These are phyloP conservation scores for Urocyon cinereoargenteus DNA, from an alignment of 2,797 vertebrate species.

Conservation along the genomic window DNA sequence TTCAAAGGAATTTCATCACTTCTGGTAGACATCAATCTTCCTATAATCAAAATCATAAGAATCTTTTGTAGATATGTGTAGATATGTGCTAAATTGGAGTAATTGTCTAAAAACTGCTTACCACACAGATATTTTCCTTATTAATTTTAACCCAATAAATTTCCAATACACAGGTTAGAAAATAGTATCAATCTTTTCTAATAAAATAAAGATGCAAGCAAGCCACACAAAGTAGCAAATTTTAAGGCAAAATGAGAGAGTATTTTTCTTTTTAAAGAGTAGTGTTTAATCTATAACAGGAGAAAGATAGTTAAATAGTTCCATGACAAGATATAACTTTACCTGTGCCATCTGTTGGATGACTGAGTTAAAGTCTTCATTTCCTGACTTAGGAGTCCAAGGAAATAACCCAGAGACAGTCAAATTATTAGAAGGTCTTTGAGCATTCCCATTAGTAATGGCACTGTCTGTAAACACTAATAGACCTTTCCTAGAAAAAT, in stretches of 20 bases:
- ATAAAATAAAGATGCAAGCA: slow-evolving; percentile 41
- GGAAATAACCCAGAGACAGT: slow-evolving; percentile 81
- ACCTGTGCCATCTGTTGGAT: slow-evolving; percentile 94
- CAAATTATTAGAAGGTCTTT: slow-evolving; percentile 76
- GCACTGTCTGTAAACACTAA: slow-evolving; percentile 92
- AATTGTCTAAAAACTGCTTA: background rate
- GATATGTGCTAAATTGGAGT: background rate
- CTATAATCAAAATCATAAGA: slow-evolving; percentile 13
- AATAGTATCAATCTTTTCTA: background rate
- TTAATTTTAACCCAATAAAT: background rate
- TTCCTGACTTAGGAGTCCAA: slow-evolving; percentile 84
- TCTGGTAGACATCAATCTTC: background rate
- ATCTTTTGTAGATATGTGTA: background rate
- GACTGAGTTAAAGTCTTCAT: slow-evolving; percentile 91
- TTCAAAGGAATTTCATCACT: background rate
- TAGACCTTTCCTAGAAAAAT: slow-evolving; percentile 95
- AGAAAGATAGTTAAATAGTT: slow-evolving; percentile 33
- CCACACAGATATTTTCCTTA: background rate
- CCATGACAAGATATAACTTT: slow-evolving; percentile 38
- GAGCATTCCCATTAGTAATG: slow-evolving; percentile 78
- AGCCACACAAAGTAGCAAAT: slow-evolving; percentile 21
- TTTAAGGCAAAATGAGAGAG: slow-evolving; percentile 18
- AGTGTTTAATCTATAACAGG: background rate
- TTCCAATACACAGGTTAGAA: background rate
- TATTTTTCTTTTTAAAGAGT: background rate